These are phyloP conservation scores for Arizona elegans DNA, from an alignment of 2,113 vertebrate species.

Conservation along the genomic window DNA sequence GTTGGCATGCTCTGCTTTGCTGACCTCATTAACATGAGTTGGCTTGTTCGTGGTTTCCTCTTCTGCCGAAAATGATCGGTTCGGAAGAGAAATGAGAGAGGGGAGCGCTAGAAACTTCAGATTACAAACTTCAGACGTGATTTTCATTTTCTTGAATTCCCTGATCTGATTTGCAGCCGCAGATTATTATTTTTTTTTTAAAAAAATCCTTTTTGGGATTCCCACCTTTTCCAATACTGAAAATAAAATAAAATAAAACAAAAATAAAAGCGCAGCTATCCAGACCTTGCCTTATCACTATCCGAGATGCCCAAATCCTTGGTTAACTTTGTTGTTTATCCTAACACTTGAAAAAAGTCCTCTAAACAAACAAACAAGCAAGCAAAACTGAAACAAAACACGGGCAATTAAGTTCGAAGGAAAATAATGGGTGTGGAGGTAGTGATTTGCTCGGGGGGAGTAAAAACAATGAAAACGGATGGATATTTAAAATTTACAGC, in stretches of 20 bases:
- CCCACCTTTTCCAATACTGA: neutral
- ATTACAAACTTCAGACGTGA: neutral
- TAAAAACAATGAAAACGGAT: constrained; percentile 40
- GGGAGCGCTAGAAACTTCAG: no score
- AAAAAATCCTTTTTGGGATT: neutral
- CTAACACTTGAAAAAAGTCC: constrained; percentile 42
- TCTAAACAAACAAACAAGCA: neutral
- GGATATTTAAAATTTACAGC: neutral
- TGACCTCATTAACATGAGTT: no score
- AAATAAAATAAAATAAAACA: constrained; percentile 36
- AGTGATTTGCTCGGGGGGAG: constrained; percentile 37
- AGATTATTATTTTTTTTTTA: neutral
- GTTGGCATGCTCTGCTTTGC: neutral
- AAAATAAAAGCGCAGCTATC: constrained; percentile 52
- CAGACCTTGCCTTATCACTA: constrained; percentile 10
- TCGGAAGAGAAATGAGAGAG: neutral
- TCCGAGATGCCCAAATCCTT: constrained; percentile 53
- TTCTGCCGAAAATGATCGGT: neutral
- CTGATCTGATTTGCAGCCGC: neutral
- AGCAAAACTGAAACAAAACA: neutral
- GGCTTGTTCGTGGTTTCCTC: neutral
- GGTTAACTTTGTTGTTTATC: constrained; percentile 47
- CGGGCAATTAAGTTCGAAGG: constrained; percentile 54
- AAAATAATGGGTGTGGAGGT: constrained; percentile 23
- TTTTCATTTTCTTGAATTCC: neutral